A percentile compares a stretch with the other conserved stretches of the same genome.
phyloP scores from a whole-genome alignment of 1,140 invertebrate genomes.

The Hestina assimilis region DNA sequence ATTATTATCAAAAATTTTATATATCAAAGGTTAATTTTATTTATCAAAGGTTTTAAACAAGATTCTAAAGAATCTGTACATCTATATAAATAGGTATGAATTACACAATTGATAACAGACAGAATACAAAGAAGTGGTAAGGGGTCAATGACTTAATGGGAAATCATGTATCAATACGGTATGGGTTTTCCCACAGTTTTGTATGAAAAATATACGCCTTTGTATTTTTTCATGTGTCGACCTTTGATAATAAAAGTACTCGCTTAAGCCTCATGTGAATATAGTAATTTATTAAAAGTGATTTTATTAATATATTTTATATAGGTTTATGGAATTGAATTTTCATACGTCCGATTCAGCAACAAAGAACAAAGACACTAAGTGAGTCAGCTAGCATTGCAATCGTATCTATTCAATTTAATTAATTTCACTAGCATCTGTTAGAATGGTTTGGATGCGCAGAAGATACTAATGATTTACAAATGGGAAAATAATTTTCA shows the following conservation, averaged over 20 bases:
- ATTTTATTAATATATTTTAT: neutral
- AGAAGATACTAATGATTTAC: neutral
- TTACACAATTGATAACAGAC: conserved; percentile 9
- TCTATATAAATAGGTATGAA: neutral
- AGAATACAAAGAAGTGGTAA: conserved; percentile 17
- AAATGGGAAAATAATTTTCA: neutral
- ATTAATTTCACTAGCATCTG: neutral
- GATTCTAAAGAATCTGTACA: no score
- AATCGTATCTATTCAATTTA: conserved; percentile 3
- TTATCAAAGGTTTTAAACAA: no score
- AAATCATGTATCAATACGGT: conserved; percentile 28
- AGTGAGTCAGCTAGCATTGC: conserved; percentile 12
- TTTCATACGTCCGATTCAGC: neutral
- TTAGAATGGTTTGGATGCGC: neutral
- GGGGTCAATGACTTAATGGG: conserved; percentile 41
- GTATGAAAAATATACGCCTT: neutral
- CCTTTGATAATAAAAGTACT: no score
- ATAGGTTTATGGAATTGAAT: neutral
- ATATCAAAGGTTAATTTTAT: no score
- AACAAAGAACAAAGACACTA: conserved; percentile 16
- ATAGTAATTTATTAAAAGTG: no score
- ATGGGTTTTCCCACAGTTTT: conserved; percentile 34
- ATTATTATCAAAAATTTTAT: no score
- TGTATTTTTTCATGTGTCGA: neutral
- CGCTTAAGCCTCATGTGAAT: no score